phyloP scores from a whole-genome alignment of 2,888 invertebrate genomes.

The Rhagonycha lutea region DNA sequence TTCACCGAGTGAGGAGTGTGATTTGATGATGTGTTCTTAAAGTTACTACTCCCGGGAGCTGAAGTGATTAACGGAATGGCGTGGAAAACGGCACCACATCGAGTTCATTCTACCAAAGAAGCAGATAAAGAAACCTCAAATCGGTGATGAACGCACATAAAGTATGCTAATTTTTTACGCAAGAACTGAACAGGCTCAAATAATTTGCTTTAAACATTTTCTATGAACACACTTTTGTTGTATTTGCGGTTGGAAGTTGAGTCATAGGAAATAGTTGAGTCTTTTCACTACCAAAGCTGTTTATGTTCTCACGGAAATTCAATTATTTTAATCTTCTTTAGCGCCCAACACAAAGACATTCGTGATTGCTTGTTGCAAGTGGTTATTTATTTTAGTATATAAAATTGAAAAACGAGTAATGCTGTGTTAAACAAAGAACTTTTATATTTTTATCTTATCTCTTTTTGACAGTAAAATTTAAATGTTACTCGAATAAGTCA shows the following conservation, averaged over 20 bases:
- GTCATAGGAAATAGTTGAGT: not conserved
- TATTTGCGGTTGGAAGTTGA: not conserved
- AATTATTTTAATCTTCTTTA: constrained; percentile 28
- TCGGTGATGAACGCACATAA: constrained; percentile 31
- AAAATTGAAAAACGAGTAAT: not conserved
- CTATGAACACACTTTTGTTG: not conserved
- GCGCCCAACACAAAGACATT: constrained; percentile 5
- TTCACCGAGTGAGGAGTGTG: constrained; percentile 40
- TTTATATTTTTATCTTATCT: not conserved
- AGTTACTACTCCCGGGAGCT: constrained; percentile 37
- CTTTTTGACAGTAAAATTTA: constrained; percentile 5
- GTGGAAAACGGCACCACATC: constrained; percentile 38
- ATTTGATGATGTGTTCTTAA: constrained; percentile 36
- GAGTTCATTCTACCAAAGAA: constrained; percentile 34
- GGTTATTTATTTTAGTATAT: constrained; percentile 6
- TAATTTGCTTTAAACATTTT: not conserved
- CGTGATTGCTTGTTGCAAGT: constrained; percentile 13
- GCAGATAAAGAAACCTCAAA: constrained; percentile 31
- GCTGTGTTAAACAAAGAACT: not conserved
- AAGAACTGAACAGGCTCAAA: not conserved
- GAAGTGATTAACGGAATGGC: constrained; percentile 43
- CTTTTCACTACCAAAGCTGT: constrained; percentile 15
- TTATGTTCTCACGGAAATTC: constrained; percentile 23
- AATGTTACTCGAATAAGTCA: not conserved
- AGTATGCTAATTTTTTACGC: constrained; percentile 5